phyloP scores from a whole-genome alignment of 1,140 invertebrate genomes.

The Drosophila melanogaster region DNA sequence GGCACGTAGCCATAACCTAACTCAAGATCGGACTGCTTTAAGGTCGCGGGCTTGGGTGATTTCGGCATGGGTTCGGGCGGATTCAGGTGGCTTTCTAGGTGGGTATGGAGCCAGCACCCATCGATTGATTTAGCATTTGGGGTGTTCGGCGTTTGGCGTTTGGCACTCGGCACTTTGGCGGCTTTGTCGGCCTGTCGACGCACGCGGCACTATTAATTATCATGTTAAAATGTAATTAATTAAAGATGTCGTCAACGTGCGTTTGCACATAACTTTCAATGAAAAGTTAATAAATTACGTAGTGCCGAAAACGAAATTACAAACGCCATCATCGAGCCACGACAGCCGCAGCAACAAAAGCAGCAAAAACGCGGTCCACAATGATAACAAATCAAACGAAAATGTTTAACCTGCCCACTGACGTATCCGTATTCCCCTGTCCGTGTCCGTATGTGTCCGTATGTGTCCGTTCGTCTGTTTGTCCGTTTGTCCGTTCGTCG shows the following conservation, averaged over 20 bases:
- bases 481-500: too few species aligned
- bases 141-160: conserved; percentile 20
- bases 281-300: conserved; percentile 83
- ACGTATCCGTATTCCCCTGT: conserved; percentile 10
- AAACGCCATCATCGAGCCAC: conserved; percentile 70
- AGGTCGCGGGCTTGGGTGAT: background rate
- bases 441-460: conserved; percentile 3
- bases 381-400: conserved; percentile 77
- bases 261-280: conserved; percentile 81
- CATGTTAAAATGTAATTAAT: conserved; percentile 83
- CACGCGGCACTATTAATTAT: conserved; percentile 77
- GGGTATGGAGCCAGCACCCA: conserved; percentile 1
- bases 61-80: background rate
- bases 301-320: conserved; percentile 81
- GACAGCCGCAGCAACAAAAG: conserved; percentile 41
- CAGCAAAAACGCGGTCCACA: conserved; percentile 6
- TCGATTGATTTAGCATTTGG: conserved; percentile 50
- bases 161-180: conserved; percentile 1
- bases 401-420: conserved; percentile 46
- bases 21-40: conserved; percentile 10
- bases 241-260: conserved; percentile 76
- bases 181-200: conserved; percentile 47
- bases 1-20: conserved; percentile 36
- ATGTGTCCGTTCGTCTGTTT: background rate
- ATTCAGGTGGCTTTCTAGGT: background rate